Percentiles rank a stretch among this genome's conserved stretches.
Conservation (phyloP, 1,140 invertebrate genomes). For the Diabrotica virgifera region DNA sequence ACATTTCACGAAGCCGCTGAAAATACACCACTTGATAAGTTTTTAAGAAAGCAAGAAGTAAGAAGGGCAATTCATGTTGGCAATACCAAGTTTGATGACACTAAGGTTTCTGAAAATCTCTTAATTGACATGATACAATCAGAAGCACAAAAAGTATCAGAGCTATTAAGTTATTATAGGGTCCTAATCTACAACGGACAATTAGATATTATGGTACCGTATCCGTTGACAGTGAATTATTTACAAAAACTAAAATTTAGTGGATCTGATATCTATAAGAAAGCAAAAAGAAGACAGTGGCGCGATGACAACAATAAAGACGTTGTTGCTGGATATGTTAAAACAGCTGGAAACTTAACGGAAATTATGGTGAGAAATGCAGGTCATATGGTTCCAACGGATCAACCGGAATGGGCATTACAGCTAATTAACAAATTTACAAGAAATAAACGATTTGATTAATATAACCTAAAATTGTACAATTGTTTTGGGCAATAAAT, state of each 20-base stretch:
- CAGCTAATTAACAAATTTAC: slow-evolving; percentile 76
- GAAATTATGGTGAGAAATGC: slow-evolving; percentile 73
- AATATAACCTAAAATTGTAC: no score
- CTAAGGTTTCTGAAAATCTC: slow-evolving; percentile 63
- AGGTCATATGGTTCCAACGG: slow-evolving; percentile 76
- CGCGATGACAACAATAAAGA: slow-evolving; percentile 55
- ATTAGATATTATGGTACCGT: slow-evolving; percentile 79
- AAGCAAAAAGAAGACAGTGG: slow-evolving; percentile 61
- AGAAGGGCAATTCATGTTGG: slow-evolving; percentile 52
- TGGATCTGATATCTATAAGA: slow-evolving; percentile 59
- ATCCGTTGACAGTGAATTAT: slow-evolving; percentile 71
- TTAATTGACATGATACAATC: slow-evolving; percentile 79
- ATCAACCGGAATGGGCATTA: slow-evolving; percentile 71
- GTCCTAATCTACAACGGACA: slow-evolving; percentile 78
- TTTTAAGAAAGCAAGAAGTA: slow-evolving; percentile 56
- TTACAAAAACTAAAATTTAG: slow-evolving; percentile 63
- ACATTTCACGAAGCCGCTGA: slow-evolving; percentile 47
- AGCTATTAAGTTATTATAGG: slow-evolving; percentile 64
- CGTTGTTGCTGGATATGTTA: slow-evolving; percentile 71
- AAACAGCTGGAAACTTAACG: slow-evolving; percentile 72
- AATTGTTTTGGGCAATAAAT: no score
- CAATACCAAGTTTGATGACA: slow-evolving; percentile 50
- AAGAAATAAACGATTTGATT: slow-evolving; percentile 39
- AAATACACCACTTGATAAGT: no score
- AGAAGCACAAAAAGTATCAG: slow-evolving; percentile 68